Evolutionary conservation across 2,113 vertebrate genomes (phyloP), one percentile per base, ranked within the genome.

Genomic region (Lasiurus borealis): DNA sequence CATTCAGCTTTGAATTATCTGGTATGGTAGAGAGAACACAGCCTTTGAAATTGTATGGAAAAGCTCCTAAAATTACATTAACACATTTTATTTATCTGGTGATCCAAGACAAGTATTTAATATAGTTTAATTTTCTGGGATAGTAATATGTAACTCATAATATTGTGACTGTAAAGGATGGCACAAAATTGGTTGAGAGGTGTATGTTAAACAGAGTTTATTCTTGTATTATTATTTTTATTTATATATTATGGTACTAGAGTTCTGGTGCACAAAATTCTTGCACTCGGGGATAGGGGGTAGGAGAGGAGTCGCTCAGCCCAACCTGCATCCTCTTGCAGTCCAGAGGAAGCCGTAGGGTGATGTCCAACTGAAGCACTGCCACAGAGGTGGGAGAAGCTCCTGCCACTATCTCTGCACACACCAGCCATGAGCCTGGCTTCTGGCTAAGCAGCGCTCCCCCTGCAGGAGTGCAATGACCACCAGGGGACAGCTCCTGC

Each of bases 41-140:
- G 19, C 19, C 18, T 76, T 75, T 31, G 25, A 2, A 54, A 81
- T 52, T 87, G 23, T 9, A 50, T 68, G 11, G 4, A 14, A n/a
- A 85, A 31, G 11, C 0, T 95, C 29, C 34, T 69, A 48, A 81
- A 89, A 92, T 85, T 85, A 4, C 16, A 16, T 77, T 81, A 93
- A 23, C 86, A 52, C 5, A 16, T 76, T 85, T 92, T 36, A 10
- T 91, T 89, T 64, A 77, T 68, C 11, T 77, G 19, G 21, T 76
- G 44, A 88, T 57, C 18, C 21, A 66, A 64, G 15, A 64, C n/a
- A 78, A 80, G 1, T 44, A 31, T 72, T 90, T 48, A 91, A 64
- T 29, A 31, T 76, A 71, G 46, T n/a, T 91, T 77, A 57, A 52
- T 54, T 59, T 94, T 84, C 50, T 81, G 31, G 23, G 10, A 59